phyloP scores from a whole-genome alignment of 2,113 vertebrate species.

The Prunella himalayana region DNA sequence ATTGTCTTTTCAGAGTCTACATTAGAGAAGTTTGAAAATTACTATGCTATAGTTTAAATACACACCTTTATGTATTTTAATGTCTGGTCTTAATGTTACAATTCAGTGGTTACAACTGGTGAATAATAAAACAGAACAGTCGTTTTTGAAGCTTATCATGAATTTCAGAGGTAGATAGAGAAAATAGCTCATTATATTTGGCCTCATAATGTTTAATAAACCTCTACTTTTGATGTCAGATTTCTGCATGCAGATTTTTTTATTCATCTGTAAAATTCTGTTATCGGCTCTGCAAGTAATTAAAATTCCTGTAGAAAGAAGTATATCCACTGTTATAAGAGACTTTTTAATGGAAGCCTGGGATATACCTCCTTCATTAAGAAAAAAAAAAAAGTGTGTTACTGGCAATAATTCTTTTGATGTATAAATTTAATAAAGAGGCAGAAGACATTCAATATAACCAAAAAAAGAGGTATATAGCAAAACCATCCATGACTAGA shows the following conservation, averaged over 20 bases:
- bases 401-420: not conserved
- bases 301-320: not conserved
- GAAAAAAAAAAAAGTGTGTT: not conserved
- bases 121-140: not conserved
- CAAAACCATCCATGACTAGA: not conserved
- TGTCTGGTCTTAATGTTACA: not conserved
- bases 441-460: not conserved
- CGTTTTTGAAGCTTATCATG: not conserved
- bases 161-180: not conserved
- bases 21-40: not conserved
- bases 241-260: not conserved
- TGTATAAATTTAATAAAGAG: not conserved
- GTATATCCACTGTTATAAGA: not conserved
- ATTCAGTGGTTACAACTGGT: not conserved
- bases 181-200: not conserved
- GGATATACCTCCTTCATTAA: not conserved
- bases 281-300: not conserved
- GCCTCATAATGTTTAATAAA: not conserved
- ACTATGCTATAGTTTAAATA: not conserved
- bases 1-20: not conserved
- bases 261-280: not conserved
- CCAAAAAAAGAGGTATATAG: rapidly evolving
- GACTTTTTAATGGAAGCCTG: not conserved
- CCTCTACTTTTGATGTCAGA: not conserved
- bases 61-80: not conserved